Evolutionary conservation across 2,888 invertebrate species (phyloP).

Genomic region (Nemurella pictetii): DNA sequence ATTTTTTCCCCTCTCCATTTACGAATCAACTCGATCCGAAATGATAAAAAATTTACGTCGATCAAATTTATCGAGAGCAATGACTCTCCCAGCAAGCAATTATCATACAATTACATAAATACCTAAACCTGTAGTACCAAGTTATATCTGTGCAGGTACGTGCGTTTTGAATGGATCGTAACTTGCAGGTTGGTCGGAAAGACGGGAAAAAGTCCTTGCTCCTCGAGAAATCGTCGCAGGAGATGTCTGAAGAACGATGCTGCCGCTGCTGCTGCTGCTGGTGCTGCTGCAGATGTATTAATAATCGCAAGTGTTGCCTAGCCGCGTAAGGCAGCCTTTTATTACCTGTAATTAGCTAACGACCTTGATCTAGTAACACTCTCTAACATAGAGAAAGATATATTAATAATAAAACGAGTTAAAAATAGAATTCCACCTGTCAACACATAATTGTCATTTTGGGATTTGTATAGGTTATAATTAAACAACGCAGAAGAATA

Average conservation of each 20-base stretch:
- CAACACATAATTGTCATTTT: not conserved
- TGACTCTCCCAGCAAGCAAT: not conserved
- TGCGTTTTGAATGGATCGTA: too few relatives aligned
- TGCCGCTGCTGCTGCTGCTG: too few relatives aligned
- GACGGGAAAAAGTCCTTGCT: not conserved
- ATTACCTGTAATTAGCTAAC: not conserved
- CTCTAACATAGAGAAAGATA: conserved; percentile 1
- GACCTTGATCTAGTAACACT: conserved; percentile 17
- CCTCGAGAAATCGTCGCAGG: not conserved
- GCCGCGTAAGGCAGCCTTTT: not conserved
- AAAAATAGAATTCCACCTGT: conserved; percentile 27
- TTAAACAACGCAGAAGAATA: not conserved
- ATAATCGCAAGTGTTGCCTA: not conserved
- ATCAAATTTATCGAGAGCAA: conserved; percentile 5
- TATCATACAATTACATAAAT: not conserved
- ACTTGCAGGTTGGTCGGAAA: not conserved
- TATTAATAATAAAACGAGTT: conserved; percentile 11
- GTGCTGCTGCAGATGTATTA: not conserved
- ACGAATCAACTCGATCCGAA: not conserved
- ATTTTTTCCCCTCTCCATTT: not conserved
- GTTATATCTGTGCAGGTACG: not conserved
- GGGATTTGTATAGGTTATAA: conserved; percentile 3
- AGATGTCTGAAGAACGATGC: too few relatives aligned
- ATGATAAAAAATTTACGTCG: not conserved
- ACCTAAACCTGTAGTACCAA: not conserved